phyloP scores from a whole-genome alignment of 2,797 vertebrate genomes.

The Siniperca obscura region DNA sequence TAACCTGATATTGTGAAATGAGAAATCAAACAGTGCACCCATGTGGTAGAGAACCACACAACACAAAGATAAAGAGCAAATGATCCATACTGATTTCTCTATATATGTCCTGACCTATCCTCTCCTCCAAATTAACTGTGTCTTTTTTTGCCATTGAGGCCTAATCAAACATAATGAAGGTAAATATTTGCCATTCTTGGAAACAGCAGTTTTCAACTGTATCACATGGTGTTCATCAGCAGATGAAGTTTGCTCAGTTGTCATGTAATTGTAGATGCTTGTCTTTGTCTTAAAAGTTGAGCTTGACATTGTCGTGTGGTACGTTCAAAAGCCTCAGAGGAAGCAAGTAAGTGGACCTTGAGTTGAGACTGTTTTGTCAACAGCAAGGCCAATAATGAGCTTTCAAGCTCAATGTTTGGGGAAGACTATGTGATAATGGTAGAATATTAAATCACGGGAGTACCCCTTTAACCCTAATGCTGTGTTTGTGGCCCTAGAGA shows the following conservation, averaged over 20 bases:
- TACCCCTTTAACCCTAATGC: too few species aligned
- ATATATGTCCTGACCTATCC: neutral
- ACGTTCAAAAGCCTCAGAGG: neutral
- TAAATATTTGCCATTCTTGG: neutral
- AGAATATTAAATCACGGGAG: neutral
- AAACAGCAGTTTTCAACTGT: neutral
- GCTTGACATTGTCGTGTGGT: neutral
- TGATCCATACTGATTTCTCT: neutral
- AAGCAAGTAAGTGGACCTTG: neutral
- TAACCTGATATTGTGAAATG: neutral
- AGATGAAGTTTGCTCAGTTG: neutral
- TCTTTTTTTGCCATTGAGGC: neutral
- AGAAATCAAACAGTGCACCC: conserved; percentile 56
- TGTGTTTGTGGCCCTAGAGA: too few species aligned
- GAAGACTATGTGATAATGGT: neutral
- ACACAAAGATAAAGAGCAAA: neutral
- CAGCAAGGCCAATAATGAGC: neutral
- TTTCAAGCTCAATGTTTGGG: neutral
- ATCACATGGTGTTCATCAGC: neutral
- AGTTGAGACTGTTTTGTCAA: neutral
- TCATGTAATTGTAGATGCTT: neutral
- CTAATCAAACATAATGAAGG: fast-evolving
- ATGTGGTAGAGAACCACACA: conserved; percentile 48
- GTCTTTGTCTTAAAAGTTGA: neutral
- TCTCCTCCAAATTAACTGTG: neutral